These are phyloP conservation scores for Origma solitaria DNA, from an alignment of 2,113 vertebrate species.

Conservation along the genomic window DNA sequence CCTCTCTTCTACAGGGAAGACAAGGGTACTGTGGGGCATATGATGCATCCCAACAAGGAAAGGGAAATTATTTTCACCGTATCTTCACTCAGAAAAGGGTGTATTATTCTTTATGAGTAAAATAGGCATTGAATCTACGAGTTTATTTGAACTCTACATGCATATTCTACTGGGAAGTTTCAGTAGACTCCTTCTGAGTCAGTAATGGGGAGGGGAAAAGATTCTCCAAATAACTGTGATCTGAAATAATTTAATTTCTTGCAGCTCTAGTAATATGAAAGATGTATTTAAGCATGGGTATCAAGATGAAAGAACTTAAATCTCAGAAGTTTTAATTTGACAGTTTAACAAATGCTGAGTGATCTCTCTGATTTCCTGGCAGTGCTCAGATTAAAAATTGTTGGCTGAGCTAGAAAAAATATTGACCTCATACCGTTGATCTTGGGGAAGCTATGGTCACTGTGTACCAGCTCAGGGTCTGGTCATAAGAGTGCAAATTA, in stretches of 20 bases:
- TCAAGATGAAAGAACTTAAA: neutral
- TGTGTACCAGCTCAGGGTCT: neutral
- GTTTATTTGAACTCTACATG: neutral
- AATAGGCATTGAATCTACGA: neutral
- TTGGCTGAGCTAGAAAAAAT: neutral
- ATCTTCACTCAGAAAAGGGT: neutral
- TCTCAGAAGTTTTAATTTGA: neutral
- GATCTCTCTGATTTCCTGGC: neutral
- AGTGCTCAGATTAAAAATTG: neutral
- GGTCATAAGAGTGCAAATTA: constrained; percentile 10
- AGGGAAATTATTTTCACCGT: neutral
- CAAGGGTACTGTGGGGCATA: rapidly evolving
- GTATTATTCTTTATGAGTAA: neutral
- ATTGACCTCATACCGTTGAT: neutral
- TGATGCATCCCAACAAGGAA: rapidly evolving
- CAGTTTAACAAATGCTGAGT: neutral
- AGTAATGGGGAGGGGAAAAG: neutral
- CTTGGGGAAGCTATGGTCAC: neutral
- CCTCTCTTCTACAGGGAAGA: neutral
- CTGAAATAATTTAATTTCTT: neutral
- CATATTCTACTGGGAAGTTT: neutral
- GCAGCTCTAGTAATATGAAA: neutral
- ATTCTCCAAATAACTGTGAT: neutral
- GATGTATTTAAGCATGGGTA: neutral
- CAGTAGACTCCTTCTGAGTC: neutral